Evolutionary conservation across 1,140 invertebrate genomes (phyloP), one percentile per base, ranked within the genome.

Genomic region (Meloidogyne hapla): DNA sequence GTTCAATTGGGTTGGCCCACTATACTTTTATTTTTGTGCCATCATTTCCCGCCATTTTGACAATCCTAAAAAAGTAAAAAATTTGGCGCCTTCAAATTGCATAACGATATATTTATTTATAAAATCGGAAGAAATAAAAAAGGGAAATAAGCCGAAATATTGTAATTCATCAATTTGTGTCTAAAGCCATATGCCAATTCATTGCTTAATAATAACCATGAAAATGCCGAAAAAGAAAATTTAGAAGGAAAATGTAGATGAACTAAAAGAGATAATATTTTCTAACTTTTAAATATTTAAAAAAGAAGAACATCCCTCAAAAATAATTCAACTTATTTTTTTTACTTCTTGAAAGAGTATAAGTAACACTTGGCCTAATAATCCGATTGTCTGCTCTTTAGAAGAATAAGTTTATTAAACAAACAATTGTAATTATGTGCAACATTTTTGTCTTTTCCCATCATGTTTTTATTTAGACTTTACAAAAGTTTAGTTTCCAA

Each of bases 141-240:
- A 56, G 12, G 18, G 6, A 56, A 56, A 56, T 56, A 56, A 56
- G n/a, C 48, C 48, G 48, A 56, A n/a, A 56, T n/a, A n/a, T 33
- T 56, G 48, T 56, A 56, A 56, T 56, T 56, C 48, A 56, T 56
- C 48, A 56, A n/a, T 56, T 56, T 56, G 48, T 56, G 48, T 56
- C n/a, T n/a, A 56, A n/a, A 56, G 18, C 48, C 48, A 56, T 56
- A 56, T 56, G 48, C 48, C 48, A 56, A n/a, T 56, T n/a, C 6
- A 56, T 45, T 45, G 13, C 13, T 12, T 45, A 10, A 48, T 48
- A 42, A 15, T 42, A 42, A 42, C 13, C 0, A 13, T 42, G 33
- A 33, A 42, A 42, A 18, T 48, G 18, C 48, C 48, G 48, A n/a
- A 56, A 56, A n/a, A 48, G 18, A 18, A 48, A 48, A n/a, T n/a